A percentile compares a stretch with the other conserved stretches of the same genome.
These are phyloP conservation scores for Pluvialis apricaria DNA, from an alignment of 2,113 vertebrate genomes.

Conservation along the genomic window DNA sequence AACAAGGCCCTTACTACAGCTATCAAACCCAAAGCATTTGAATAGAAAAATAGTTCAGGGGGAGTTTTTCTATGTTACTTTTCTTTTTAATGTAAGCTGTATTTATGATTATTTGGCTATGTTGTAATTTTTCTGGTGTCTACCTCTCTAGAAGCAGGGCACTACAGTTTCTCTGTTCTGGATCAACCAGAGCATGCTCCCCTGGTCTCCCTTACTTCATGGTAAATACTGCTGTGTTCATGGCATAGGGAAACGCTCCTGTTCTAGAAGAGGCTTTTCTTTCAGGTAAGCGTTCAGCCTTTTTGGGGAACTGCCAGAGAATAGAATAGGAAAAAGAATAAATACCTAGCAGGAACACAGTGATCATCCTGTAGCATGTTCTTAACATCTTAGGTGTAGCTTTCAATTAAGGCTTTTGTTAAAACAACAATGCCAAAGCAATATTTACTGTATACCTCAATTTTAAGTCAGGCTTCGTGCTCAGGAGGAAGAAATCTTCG, in stretches of 20 bases:
- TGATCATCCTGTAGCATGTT: background rate
- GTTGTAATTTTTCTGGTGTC: background rate
- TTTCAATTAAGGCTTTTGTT: background rate
- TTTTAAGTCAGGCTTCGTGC: background rate
- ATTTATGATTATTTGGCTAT: background rate
- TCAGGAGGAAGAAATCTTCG: background rate
- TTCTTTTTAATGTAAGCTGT: background rate
- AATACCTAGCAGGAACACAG: background rate
- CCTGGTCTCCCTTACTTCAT: background rate
- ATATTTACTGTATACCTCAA: background rate
- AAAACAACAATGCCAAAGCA: background rate
- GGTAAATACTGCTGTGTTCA: background rate
- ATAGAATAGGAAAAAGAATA: background rate
- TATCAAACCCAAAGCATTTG: background rate
- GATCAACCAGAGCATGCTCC: background rate
- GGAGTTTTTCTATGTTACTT: background rate
- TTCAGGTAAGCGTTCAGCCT: background rate
- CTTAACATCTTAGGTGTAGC: background rate
- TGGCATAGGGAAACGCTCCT: background rate
- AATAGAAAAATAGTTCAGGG: background rate
- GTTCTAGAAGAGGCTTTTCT: background rate
- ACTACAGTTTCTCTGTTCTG: background rate
- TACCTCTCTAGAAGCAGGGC: background rate
- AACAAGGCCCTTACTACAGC: rapidly evolving
- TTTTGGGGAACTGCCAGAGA: background rate